Percentiles rank a stretch among this genome's conserved stretches.
phyloP scores from a whole-genome alignment of 1,140 invertebrate genomes.

The Cyphomyrmex costatus region DNA sequence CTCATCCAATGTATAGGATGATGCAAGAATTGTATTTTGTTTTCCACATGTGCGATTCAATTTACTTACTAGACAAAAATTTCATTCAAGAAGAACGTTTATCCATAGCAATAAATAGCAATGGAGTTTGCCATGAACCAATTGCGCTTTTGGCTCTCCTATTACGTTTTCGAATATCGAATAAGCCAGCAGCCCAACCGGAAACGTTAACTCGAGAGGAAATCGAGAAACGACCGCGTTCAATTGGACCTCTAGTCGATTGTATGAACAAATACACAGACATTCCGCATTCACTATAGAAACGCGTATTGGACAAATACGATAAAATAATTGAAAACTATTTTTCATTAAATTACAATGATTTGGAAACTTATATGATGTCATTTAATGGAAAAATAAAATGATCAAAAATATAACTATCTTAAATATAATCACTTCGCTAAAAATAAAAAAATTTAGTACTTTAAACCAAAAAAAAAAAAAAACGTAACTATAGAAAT shows the following conservation, averaged over 20 bases:
- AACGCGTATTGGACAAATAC: constrained; percentile 20
- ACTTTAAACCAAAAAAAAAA: too few species aligned
- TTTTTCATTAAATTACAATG: constrained; percentile 37
- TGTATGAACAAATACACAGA: constrained; percentile 25
- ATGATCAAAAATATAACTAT: neutral
- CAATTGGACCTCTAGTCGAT: constrained; percentile 15
- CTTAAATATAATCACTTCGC: too few species aligned
- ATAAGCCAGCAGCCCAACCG: constrained; percentile 22
- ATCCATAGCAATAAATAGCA: constrained; percentile 10
- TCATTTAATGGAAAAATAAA: neutral
- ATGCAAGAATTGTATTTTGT: neutral
- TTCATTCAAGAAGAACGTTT: neutral
- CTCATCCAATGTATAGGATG: neutral
- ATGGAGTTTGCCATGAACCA: neutral
- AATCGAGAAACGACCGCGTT: constrained; percentile 50
- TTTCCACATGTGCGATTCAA: neutral
- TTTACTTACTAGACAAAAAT: neutral
- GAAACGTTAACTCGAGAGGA: constrained; percentile 58
- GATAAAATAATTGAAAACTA: constrained; percentile 6
- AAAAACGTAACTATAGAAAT: too few species aligned
- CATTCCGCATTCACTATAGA: constrained; percentile 4
- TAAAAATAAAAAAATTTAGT: neutral
- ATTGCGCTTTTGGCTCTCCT: constrained; percentile 6
- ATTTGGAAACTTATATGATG: constrained; percentile 10
- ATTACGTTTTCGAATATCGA: constrained; percentile 45